Conservation (phyloP, 2,113 vertebrate species). For the Lophotis ruficrista region DNA sequence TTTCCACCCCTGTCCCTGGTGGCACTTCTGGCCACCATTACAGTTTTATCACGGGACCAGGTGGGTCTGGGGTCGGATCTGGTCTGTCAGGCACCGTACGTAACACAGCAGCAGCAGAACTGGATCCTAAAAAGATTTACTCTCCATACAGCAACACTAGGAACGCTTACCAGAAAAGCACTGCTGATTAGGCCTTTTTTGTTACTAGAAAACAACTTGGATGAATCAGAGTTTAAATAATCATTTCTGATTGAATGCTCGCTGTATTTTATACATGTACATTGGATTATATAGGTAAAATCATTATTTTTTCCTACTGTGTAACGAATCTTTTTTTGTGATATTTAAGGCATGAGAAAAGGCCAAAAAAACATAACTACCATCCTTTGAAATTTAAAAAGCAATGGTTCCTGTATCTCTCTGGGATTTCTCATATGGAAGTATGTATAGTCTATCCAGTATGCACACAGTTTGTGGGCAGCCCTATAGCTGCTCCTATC, state of each 20-base stretch:
- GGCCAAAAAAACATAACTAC: not conserved
- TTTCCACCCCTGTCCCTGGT: not conserved
- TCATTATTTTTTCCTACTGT: not conserved
- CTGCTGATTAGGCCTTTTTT: not conserved
- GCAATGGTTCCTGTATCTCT: not conserved
- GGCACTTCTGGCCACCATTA: not conserved
- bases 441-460: not conserved
- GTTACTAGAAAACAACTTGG: not conserved
- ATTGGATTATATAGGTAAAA: not conserved
- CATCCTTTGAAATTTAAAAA: not conserved
- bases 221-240: not conserved
- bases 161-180: not conserved
- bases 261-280: not conserved
- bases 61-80: not conserved
- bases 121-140: not conserved
- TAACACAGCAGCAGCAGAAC: not conserved
- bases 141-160: not conserved
- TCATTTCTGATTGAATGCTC: not conserved
- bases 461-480: not conserved
- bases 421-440: not conserved
- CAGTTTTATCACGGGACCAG: not conserved
- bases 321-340: not conserved
- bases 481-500: not conserved
- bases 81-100: not conserved
- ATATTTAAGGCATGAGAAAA: not conserved